Evolutionary conservation across 2,888 invertebrate species (phyloP).

Genomic region (Agrochola lychnidis): DNA sequence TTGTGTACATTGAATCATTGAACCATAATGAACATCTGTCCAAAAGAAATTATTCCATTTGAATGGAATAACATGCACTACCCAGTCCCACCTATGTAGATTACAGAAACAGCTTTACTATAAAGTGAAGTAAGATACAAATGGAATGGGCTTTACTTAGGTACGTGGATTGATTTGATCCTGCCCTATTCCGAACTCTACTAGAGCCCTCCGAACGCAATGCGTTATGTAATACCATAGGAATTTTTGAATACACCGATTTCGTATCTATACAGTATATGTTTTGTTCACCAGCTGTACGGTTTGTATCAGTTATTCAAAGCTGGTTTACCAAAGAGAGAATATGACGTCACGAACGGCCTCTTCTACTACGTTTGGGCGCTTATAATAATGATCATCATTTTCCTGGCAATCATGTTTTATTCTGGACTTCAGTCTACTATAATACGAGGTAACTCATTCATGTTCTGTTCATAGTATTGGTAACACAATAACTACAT

Average conservation of each 20-base stretch:
- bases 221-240: background rate
- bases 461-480: slow-evolving; percentile 1
- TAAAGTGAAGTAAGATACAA: background rate
- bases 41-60: background rate
- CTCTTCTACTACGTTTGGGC: slow-evolving; percentile 87
- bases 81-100: background rate
- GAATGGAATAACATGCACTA: background rate
- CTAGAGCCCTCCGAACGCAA: background rate
- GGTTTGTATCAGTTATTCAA: slow-evolving; percentile 87
- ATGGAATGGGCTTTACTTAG: background rate
- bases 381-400: slow-evolving; percentile 84
- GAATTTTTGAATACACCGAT: background rate
- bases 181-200: background rate
- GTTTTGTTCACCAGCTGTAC: slow-evolving; percentile 69
- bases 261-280: background rate
- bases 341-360: slow-evolving; percentile 86
- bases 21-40: background rate
- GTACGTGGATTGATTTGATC: background rate
- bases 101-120: background rate
- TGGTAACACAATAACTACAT: too few relatives aligned
- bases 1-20: background rate
- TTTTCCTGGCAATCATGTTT: slow-evolving; percentile 87
- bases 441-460: slow-evolving; percentile 80
- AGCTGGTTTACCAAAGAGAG: slow-evolving; percentile 83
- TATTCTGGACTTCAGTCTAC: slow-evolving; percentile 87